Evolutionary conservation across 2,113 vertebrate genomes (phyloP).

Genomic region (Corythoichthys haematopterus): DNA sequence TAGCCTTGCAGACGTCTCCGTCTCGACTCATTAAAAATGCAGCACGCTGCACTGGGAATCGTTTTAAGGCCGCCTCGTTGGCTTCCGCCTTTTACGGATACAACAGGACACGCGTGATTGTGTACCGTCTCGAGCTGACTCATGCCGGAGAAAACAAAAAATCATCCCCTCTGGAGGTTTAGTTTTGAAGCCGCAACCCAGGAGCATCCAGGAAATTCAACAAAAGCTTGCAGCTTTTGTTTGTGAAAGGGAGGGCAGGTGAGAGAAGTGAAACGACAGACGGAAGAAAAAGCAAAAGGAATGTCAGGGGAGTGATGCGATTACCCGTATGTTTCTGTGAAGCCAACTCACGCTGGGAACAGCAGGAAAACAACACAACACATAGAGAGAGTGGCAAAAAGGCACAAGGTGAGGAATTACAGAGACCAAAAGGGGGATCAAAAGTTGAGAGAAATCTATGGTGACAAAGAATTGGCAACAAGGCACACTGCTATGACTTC

Average conservation of each 20-base stretch:
- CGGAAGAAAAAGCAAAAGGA: slow-evolving; percentile 27
- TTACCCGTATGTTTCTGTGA: slow-evolving; percentile 28
- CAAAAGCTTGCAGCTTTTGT: slow-evolving; percentile 28
- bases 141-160: slow-evolving; percentile 34
- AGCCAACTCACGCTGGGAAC: slow-evolving; percentile 47
- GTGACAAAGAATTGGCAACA: not conserved
- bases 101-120: slow-evolving; percentile 20
- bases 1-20: not conserved
- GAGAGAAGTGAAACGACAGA: slow-evolving; percentile 46
- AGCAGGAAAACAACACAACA: slow-evolving; percentile 55
- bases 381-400: slow-evolving; percentile 20
- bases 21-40: slow-evolving; percentile 11
- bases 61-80: slow-evolving; percentile 7
- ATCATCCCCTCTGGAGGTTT: slow-evolving; percentile 5
- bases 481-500: not conserved
- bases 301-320: slow-evolving; percentile 45
- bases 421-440: slow-evolving; percentile 1
- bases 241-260: slow-evolving; percentile 44
- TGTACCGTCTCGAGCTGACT: slow-evolving; percentile 27
- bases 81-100: slow-evolving; percentile 16
- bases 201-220: slow-evolving; percentile 33
- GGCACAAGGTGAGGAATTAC: slow-evolving; percentile 4
- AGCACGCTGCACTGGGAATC: slow-evolving; percentile 11
- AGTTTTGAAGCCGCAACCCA: slow-evolving; percentile 36
- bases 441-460: not conserved